phyloP scores from a whole-genome alignment of 2,797 vertebrate species.

The Kryptopterus vitreolus region DNA sequence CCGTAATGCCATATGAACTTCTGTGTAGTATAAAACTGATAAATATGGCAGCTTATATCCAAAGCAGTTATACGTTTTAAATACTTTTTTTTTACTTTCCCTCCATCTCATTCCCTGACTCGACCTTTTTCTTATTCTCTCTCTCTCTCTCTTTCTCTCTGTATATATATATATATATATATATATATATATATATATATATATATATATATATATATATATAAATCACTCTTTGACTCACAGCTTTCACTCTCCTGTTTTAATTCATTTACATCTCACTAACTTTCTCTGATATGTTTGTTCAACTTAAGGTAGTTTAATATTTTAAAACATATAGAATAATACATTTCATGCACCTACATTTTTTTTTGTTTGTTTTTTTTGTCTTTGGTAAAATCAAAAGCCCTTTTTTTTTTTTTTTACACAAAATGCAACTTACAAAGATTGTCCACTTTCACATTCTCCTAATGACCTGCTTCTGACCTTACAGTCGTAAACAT shows the following conservation, averaged over 20 bases:
- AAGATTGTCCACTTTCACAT: constrained; percentile 34
- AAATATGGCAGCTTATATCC: constrained; percentile 56
- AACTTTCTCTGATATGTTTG: constrained; percentile 38
- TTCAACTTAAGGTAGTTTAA: constrained; percentile 61
- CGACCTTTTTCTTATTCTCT: not conserved
- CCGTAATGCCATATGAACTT: constrained; percentile 56
- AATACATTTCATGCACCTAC: constrained; percentile 63
- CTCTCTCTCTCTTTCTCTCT: constrained; percentile 12
- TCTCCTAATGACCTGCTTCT: constrained; percentile 7
- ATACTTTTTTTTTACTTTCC: constrained; percentile 43
- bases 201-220: no score
- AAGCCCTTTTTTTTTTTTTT: constrained; percentile 44
- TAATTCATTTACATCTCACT: constrained; percentile 3
- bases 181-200: no score
- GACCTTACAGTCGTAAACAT: not conserved
- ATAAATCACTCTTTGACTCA: no score
- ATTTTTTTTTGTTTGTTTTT: constrained; percentile 17
- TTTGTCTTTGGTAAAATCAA: constrained; percentile 38
- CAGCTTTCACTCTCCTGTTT: constrained; percentile 1
- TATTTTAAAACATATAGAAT: constrained; percentile 58
- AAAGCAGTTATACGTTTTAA: constrained; percentile 57
- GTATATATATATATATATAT: no score
- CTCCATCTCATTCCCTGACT: constrained; percentile 16
- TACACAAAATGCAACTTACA: constrained; percentile 41
- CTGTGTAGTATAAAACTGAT: constrained; percentile 60